Conservation (phyloP, 1,140 invertebrate species). For the Solenopsis invicta region DNA sequence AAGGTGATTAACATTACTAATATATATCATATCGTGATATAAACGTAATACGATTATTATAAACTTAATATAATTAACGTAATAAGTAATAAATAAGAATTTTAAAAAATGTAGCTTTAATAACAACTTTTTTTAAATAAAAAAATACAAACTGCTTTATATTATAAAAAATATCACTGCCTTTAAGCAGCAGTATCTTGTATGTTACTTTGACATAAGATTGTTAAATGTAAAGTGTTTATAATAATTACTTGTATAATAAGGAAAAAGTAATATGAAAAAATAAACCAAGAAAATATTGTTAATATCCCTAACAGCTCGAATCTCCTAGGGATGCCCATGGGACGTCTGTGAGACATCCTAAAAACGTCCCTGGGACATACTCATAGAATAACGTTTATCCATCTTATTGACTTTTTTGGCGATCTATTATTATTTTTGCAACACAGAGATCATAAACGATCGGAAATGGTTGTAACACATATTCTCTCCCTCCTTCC, state of each 20-base stretch:
- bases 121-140: not conserved
- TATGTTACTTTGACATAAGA: not conserved
- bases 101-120: not conserved
- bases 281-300: conserved; percentile 7
- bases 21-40: no score
- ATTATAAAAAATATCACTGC: not conserved
- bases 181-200: not conserved
- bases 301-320: no score
- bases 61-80: no score
- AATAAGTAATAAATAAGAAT: no score
- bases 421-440: not conserved
- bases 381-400: not conserved
- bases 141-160: not conserved
- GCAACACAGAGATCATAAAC: not conserved
- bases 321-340: no score
- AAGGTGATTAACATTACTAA: no score
- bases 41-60: no score
- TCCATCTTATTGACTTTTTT: not conserved
- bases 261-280: not conserved
- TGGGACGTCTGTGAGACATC: no score
- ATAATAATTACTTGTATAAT: not conserved
- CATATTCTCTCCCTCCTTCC: no score
- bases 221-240: not conserved
- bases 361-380: no score
- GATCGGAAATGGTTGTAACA: not conserved